Base-by-base conservation (phyloP, 2,888 invertebrate species). In the Orthosia cruda region DNA sequence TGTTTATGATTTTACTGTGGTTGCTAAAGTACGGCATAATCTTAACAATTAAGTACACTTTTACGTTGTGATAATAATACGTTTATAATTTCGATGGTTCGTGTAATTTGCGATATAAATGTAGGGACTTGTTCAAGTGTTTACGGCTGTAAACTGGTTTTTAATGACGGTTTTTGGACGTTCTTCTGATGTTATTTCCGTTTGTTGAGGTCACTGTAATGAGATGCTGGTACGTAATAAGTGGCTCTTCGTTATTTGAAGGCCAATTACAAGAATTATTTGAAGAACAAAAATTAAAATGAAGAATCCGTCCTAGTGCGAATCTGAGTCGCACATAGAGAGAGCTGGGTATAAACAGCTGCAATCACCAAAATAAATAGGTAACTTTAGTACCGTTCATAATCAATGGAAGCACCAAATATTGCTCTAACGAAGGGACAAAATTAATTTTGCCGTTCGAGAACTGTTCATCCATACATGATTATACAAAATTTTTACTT, bases 1-100 rank as follows among this genome's bases (percentile, higher is more conserved):
- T 87, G 85, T 87, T 87, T 85, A 86, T 87, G 69, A 69, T 64
- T 70, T 82, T 63, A 79, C 77, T 64, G 87, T 76, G 81, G 80
- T 85, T 75, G 59, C 66, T 77, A 40, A 74, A 86, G 80, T 87
- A 69, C 76, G 77, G 65, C 74, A 77, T 85, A 75, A 87, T 70
- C 77, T 73, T 87, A 72, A 84, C 85, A 72, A 81, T 85, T 84
- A 81, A 84, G 76, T 69, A 74, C 73, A 74, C 68, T 74, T 77
- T 81, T 62, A 86, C 76, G 78, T 59, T 57, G 62, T 81, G 74
- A 80, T 86, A 80, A 86, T 75, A 75, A 77, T 74, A 74, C 75
- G 75, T 83, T 85, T 77, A 74, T 84, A 73, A 83, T 85, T 80
- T 68, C 77, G 68, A 73, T 71, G 68, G 74, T 72, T 20, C 62